A percentile compares a stretch with the other conserved stretches of the same genome.
These are phyloP conservation scores for Zapus hudsonius DNA, from an alignment of 2,113 vertebrate genomes.

Conservation along the genomic window DNA sequence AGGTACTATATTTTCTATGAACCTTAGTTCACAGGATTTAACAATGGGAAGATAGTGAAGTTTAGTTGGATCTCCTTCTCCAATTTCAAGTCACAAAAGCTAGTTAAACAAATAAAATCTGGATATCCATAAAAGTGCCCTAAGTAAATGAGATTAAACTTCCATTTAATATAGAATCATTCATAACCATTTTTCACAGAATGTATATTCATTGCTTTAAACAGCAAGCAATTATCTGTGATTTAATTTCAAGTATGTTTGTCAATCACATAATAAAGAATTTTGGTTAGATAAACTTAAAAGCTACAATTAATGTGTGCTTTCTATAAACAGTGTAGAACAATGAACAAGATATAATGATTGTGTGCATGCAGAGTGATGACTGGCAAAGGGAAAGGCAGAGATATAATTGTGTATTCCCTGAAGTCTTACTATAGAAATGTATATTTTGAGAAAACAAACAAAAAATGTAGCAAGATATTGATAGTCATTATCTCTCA, in stretches of 20 bases:
- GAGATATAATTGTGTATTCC: not conserved
- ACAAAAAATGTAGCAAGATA: conserved; percentile 33
- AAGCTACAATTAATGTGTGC: conserved; percentile 38
- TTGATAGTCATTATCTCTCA: conserved; percentile 27
- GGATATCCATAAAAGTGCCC: not conserved
- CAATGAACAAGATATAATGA: not conserved
- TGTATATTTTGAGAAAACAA: conserved; percentile 34
- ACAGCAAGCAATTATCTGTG: not conserved
- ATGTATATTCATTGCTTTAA: not conserved
- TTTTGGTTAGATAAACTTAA: conserved; percentile 11
- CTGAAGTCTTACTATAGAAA: not conserved
- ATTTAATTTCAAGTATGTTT: conserved; percentile 37
- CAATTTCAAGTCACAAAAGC: conserved; percentile 1
- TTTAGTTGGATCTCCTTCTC: not conserved
- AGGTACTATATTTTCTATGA: too few relatives aligned
- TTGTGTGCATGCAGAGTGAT: not conserved
- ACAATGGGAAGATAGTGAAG: not conserved
- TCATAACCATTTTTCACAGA: not conserved
- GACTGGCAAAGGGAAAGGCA: not conserved
- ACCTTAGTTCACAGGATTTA: not conserved
- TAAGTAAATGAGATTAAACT: conserved; percentile 17
- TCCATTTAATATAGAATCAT: not conserved
- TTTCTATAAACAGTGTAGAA: conserved; percentile 27
- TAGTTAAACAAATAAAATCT: conserved; percentile 35
- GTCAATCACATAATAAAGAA: conserved; percentile 21